Evolutionary conservation across 2,888 invertebrate species (phyloP).

Genomic region (Plagiodera versicolora): DNA sequence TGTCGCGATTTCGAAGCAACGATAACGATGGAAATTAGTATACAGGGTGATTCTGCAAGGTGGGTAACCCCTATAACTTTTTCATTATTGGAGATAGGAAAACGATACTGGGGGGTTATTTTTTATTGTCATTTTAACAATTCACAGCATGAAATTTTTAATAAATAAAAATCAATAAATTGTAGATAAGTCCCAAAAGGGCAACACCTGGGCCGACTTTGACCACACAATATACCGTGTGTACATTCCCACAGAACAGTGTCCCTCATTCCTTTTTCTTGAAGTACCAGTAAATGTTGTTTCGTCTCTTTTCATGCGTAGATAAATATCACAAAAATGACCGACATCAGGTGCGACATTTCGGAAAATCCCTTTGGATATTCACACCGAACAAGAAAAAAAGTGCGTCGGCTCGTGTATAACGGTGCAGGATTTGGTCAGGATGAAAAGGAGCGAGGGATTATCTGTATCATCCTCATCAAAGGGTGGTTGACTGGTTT

Average conservation of each 20-base stretch:
- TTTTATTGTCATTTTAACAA: too few species aligned
- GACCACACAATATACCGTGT: background rate
- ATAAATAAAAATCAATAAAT: too few species aligned
- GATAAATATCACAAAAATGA: slow-evolving; percentile 19
- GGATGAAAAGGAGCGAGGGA: background rate
- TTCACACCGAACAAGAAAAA: slow-evolving; percentile 22
- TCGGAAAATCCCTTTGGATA: slow-evolving; percentile 15
- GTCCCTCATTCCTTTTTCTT: background rate
- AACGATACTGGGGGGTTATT: too few species aligned
- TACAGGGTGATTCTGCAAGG: too few species aligned
- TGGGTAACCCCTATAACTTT: too few species aligned
- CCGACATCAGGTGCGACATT: slow-evolving; percentile 19
- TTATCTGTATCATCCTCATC: slow-evolving; percentile 10
- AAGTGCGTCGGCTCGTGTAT: slow-evolving; percentile 19
- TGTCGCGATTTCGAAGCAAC: too few species aligned
- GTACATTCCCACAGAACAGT: background rate
- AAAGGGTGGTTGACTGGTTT: background rate
- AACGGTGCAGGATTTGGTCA: slow-evolving; percentile 2
- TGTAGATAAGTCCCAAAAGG: background rate
- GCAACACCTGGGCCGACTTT: background rate
- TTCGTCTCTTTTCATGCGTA: slow-evolving; percentile 6
- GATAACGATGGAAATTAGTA: too few species aligned
- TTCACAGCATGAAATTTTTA: too few species aligned
- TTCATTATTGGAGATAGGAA: too few species aligned
- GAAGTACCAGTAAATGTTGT: slow-evolving; percentile 5